Conservation (phyloP, 2,888 invertebrate genomes). For the Mallateleia sp. region DNA sequence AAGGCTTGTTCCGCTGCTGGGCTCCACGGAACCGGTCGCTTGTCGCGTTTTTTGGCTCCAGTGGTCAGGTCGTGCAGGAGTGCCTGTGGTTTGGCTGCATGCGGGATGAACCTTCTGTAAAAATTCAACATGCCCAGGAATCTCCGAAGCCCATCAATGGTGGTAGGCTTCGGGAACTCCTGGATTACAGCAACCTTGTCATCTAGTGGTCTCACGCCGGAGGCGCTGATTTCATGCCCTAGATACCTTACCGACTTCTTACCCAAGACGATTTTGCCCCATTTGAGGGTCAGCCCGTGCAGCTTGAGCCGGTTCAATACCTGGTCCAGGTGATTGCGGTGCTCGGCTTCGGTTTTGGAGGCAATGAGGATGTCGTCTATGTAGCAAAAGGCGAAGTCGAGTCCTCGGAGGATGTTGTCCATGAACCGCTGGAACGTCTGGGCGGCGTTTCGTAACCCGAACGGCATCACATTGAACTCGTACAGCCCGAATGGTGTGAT, state of each 20-base stretch:
- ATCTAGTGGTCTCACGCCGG: background rate
- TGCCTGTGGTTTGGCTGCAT: background rate
- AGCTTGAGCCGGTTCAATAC: background rate
- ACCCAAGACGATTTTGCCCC: constrained; percentile 2
- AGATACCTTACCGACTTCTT: background rate
- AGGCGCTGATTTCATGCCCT: background rate
- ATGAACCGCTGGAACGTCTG: too few relatives aligned
- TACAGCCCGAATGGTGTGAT: too few relatives aligned
- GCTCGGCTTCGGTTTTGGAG: constrained; percentile 7
- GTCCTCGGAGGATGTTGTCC: too few relatives aligned
- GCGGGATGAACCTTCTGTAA: constrained; percentile 26
- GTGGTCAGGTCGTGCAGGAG: background rate
- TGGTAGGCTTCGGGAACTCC: constrained; percentile 11
- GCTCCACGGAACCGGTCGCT: constrained; percentile 34
- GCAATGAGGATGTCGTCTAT: constrained; percentile 27
- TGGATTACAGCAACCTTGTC: background rate
- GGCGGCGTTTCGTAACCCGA: too few relatives aligned
- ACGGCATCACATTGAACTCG: too few relatives aligned
- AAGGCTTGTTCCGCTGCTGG: too few relatives aligned
- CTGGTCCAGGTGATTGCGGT: constrained; percentile 19
- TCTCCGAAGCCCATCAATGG: constrained; percentile 4
- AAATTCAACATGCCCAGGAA: constrained; percentile 33
- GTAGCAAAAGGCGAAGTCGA: too few relatives aligned
- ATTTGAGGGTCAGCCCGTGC: constrained; percentile 12
- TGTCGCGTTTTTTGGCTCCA: constrained; percentile 27